phyloP scores from a whole-genome alignment of 1,140 invertebrate species.

The Megalonaias nervosa region DNA sequence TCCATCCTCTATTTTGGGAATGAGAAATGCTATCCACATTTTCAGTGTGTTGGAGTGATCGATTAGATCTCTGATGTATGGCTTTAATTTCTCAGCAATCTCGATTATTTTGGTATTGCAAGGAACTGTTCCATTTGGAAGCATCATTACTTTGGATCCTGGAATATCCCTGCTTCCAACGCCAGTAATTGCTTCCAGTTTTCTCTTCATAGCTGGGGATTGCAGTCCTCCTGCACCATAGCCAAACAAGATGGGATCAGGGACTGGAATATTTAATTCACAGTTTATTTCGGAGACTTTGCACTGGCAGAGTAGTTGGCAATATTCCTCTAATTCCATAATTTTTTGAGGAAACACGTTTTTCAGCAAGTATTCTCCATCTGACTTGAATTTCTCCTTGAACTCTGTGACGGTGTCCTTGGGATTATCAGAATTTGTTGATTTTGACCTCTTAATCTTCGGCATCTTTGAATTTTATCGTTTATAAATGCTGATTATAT shows the following conservation, averaged over 20 bases:
- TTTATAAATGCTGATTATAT: no score
- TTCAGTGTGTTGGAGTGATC: conserved; percentile 74
- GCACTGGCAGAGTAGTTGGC: conserved; percentile 9
- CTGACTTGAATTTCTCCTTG: no score
- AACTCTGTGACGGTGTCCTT: no score
- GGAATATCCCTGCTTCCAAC: not conserved
- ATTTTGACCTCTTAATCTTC: no score
- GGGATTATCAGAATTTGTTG: no score
- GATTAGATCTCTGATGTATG: conserved; percentile 31
- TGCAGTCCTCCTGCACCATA: no score
- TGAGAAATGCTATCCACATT: conserved; percentile 99
- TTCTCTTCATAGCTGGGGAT: no score
- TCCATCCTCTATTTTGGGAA: conserved; percentile 99
- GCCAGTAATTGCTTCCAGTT: no score
- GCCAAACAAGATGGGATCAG: conserved; percentile 4
- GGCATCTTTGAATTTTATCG: no score
- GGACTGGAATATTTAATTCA: conserved; percentile 32
- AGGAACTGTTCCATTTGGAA: conserved; percentile 21
- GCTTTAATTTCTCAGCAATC: conserved; percentile 32
- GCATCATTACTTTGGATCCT: conserved; percentile 24
- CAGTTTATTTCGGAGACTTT: conserved; percentile 3
- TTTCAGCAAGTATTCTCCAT: conserved; percentile 30
- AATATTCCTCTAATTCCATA: conserved; percentile 33
- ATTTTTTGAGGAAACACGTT: conserved; percentile 35
- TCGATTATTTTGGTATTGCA: conserved; percentile 26